Evolutionary conservation across 2,888 invertebrate species (phyloP).

Genomic region (Hirudinaria manillensis): DNA sequence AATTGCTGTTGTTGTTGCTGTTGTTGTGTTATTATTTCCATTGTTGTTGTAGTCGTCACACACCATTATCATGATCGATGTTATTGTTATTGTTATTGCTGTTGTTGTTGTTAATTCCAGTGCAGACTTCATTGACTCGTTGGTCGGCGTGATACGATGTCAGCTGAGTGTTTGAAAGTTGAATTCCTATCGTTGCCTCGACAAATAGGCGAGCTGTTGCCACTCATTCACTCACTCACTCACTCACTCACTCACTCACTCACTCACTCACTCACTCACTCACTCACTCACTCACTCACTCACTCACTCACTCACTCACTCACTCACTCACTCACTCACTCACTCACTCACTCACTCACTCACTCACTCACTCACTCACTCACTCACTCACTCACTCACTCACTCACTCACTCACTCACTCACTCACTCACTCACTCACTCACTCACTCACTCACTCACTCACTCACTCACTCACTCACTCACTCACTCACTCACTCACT

Average conservation of each 20-base stretch:
- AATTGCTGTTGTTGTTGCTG: too few relatives aligned
- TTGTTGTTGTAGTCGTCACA: too few relatives aligned
- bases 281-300: background rate
- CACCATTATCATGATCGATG: too few relatives aligned
- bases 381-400: background rate
- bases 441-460: background rate
- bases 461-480: background rate
- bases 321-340: background rate
- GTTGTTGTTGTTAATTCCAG: too few relatives aligned
- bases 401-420: background rate
- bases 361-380: background rate
- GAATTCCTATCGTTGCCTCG: too few relatives aligned
- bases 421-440: background rate
- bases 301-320: background rate
- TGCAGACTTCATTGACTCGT: too few relatives aligned
- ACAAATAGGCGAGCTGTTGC: too few relatives aligned
- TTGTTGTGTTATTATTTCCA: too few relatives aligned
- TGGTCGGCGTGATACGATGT: too few relatives aligned
- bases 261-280: conserved; percentile 5
- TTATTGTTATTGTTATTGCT: too few relatives aligned
- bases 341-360: background rate
- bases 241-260: conserved; percentile 8
- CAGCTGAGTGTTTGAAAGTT: too few relatives aligned
- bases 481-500: background rate
- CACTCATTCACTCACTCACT: conserved; percentile 5